Evolutionary conservation across 2,113 vertebrate genomes (phyloP).

Genomic region (Myotis yumanensis): DNA sequence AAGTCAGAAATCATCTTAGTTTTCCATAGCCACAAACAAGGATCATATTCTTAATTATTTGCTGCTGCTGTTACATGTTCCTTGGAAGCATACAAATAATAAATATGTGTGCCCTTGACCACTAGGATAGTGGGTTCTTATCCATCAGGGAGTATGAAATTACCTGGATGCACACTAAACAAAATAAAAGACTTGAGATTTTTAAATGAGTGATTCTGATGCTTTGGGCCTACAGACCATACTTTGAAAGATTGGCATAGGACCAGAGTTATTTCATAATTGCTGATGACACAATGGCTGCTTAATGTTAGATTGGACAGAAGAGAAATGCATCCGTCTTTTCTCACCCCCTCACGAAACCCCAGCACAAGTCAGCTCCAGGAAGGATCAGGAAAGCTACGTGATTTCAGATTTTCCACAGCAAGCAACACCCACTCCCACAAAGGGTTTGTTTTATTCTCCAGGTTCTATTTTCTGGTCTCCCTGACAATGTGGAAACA

Average conservation of each 20-base stretch:
- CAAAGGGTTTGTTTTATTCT: not conserved
- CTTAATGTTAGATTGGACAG: not conserved
- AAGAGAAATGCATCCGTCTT: not conserved
- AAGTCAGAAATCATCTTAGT: not conserved
- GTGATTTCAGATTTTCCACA: constrained; percentile 47
- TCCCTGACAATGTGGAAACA: constrained; percentile 48
- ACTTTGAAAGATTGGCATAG: not conserved
- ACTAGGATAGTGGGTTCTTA: not conserved
- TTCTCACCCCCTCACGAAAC: not conserved
- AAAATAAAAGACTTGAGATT: not conserved
- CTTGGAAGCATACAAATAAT: not conserved
- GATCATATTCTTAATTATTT: not conserved
- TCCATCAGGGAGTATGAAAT: not conserved
- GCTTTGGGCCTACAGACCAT: not conserved
- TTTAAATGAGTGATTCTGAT: not conserved
- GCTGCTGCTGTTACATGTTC: not conserved
- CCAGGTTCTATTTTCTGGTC: constrained; percentile 53
- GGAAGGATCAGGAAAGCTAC: not conserved
- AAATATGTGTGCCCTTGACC: not conserved
- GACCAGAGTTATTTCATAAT: constrained; percentile 5
- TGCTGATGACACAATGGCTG: not conserved
- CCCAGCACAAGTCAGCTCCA: not conserved
- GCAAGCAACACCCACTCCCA: not conserved
- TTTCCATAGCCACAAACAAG: not conserved
- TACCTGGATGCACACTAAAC: not conserved